Conservation (phyloP, 2,797 vertebrate species). For the Simalia tracyae region DNA sequence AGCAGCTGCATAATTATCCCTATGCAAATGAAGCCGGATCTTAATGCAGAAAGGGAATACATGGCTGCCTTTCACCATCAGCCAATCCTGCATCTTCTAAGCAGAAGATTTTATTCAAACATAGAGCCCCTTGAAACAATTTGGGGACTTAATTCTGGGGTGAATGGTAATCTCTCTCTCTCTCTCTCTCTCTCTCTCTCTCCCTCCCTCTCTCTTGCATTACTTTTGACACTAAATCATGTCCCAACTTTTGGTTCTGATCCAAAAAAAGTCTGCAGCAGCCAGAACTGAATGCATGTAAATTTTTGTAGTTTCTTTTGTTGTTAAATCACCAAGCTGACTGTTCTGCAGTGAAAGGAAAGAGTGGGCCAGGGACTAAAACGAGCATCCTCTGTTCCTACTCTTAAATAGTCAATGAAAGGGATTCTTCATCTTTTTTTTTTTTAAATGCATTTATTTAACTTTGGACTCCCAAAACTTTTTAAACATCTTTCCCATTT, state of each 20-base stretch:
- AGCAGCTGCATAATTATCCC: slow-evolving; percentile 27
- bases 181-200: not conserved
- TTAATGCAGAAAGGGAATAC: not conserved
- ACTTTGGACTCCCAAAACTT: not conserved
- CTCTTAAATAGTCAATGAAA: not conserved
- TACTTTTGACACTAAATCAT: not conserved
- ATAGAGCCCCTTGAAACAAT: not conserved
- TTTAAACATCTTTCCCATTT: not conserved
- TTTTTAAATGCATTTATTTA: not conserved
- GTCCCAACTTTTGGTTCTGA: not conserved
- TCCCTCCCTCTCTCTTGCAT: not conserved
- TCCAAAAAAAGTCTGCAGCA: not conserved
- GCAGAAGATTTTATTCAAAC: not conserved
- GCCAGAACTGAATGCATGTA: not conserved
- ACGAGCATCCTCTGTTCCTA: not conserved
- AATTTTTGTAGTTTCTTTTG: not conserved
- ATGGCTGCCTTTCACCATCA: not conserved
- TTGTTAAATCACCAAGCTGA: not conserved
- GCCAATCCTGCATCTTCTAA: not conserved
- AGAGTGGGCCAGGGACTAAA: not conserved
- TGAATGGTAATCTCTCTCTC: not conserved
- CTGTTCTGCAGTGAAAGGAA: not conserved
- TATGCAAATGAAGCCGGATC: not conserved
- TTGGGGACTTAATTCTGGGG: not conserved
- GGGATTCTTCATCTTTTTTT: not conserved